Base-by-base conservation (phyloP, 2,888 invertebrate genomes). In the Acanthoscelides obtectus region DNA sequence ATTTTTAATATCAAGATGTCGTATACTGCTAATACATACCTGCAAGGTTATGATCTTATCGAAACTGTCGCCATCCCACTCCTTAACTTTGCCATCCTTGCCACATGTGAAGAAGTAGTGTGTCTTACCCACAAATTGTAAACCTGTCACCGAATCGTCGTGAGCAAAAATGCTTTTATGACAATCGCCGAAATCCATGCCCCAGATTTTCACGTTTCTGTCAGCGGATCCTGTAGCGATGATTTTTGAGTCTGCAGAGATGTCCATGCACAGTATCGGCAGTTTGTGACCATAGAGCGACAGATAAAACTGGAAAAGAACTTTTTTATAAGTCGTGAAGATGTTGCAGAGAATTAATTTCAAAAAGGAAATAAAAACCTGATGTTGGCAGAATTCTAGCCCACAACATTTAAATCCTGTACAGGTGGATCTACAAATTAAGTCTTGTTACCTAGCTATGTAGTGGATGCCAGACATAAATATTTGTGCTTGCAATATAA, bases 141-240 rank as follows among this genome's bases (percentile, higher is more conserved):
- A 84, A 45, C 93, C 91, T 73, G 96, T 97, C 12, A 99, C 92
- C 0, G 97, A 95, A 84, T 98, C 97, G 80, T 98, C 97, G 84
- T 99, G 99, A 0, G 98, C 98, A 85, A 98, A 96, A 77, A 99
- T 89, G 0, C 97, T 97, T 81, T 91, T 92, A 86, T 97, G 98
- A 79, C 98, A 98, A 85, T 99, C 98, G n/a, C 99, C 99, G 84
- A 97, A 99, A 86, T 99, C 98, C 86, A 99, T 89, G 63, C 99
- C 99, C 99, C 99, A 99, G 75, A 99, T 92, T 87, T 98, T 98
- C 25, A 99, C 90, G 84, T 96, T 98, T 65, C 97, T 90, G 87
- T 99, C 99, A 0, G 95, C 94, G 1, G 98, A 98, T 6, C 98
- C 99, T 0, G 99, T 98, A 12, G 92, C 95, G 75, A 99, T 93